Evolutionary conservation across 2,113 vertebrate species (phyloP), one percentile per base, ranked within the genome.

Genomic region (Sturnus vulgaris): DNA sequence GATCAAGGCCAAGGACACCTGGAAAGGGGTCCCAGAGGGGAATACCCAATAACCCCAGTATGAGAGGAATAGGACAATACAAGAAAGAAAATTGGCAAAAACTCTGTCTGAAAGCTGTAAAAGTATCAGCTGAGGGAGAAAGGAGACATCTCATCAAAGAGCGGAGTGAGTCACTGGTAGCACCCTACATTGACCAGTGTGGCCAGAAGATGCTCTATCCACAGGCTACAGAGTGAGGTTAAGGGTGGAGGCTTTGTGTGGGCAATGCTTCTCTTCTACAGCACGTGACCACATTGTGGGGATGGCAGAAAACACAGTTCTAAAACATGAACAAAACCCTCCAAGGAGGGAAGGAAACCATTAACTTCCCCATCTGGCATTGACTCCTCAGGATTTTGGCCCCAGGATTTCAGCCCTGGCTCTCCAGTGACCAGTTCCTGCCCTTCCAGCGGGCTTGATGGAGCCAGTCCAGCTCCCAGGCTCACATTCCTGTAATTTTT

Each of bases 401-500:
- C 61, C 22, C 1, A 0, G 39, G 47, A 84, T 77, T 92, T 90
- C 1, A 1, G 63, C 72, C 73, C 35, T 56, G 47, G 56, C 31
- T 94, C 17, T 56, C 65, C 75, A 60, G 65, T 0, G 9, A 71
- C 33, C 0, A 0, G n/a, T 59, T 77, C 59, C 88, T 89, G 59
- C 63, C 65, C 9, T 2, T 52, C 73, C 85, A 90, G 79, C 46
- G 93, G 55, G 87, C 81, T 92, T 12, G 1, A 59, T 0, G n/a
- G 87, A 97, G 95, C 84, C 88, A 92, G 75, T 35, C 55, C 28
- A 90, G 72, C 91, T 96, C 86, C 84, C 3, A 28, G 88, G 55
- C 84, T 93, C 31, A 85, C 92, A 97, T 97, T 96, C 90, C 79
- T 95, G 49, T 56, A 24, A 94, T 96, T 96, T 95, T 97, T 95